phyloP scores from a whole-genome alignment of 2,113 vertebrate species.

The Craseonycteris thonglongyai region DNA sequence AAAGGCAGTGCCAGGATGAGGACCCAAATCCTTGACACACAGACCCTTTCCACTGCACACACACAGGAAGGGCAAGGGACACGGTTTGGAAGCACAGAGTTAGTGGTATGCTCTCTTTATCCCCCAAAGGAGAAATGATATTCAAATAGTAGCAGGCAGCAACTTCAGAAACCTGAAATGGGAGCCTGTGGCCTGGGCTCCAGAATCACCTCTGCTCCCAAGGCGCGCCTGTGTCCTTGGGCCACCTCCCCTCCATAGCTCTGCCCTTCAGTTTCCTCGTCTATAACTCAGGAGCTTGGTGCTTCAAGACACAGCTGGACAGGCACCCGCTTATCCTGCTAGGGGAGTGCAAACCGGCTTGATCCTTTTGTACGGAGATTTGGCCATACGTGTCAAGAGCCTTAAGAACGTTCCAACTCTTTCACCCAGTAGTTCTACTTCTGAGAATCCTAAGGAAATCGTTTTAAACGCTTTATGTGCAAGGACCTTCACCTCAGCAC shows the following conservation, averaged over 20 bases:
- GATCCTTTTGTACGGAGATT: slow-evolving; percentile 54
- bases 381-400: slow-evolving; percentile 61
- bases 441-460: slow-evolving; percentile 62
- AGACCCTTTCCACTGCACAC: not conserved
- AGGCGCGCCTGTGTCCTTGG: not conserved
- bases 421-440: slow-evolving; percentile 67
- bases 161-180: not conserved
- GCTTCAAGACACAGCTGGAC: not conserved
- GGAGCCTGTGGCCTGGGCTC: not conserved
- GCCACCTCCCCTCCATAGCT: not conserved
- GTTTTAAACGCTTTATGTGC: slow-evolving; percentile 58
- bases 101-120: not conserved
- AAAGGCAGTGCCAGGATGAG: not conserved
- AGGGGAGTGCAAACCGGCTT: not conserved
- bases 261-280: not conserved
- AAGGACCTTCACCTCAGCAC: slow-evolving; percentile 50
- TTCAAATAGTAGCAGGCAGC: not conserved
- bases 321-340: not conserved
- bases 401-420: slow-evolving; percentile 53
- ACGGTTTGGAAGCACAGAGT: not conserved
- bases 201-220: not conserved
- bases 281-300: not conserved
- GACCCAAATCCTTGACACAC: not conserved
- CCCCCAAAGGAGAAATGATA: not conserved
- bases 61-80: not conserved